Evolutionary conservation across 2,113 vertebrate species (phyloP).

Genomic region (Hemichromis elongatus): DNA sequence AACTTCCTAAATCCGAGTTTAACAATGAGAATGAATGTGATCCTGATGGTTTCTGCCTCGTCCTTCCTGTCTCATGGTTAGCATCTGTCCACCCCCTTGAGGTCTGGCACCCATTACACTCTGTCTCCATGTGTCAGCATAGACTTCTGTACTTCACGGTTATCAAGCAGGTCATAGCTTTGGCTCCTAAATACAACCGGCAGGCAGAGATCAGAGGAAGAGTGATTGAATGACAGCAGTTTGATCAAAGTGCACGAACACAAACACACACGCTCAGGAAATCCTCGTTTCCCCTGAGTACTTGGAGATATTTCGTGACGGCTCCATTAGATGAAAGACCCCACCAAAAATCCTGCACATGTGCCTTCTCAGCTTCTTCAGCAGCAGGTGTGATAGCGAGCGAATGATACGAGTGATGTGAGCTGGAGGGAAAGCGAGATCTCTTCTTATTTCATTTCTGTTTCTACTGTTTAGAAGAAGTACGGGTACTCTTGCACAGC

Average conservation of each 20-base stretch:
- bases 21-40: neutral
- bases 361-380: conserved; percentile 8
- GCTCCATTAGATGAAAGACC: conserved; percentile 37
- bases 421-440: neutral
- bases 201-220: conserved; percentile 42
- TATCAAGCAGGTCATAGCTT: conserved; percentile 36
- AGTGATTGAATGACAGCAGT: conserved; percentile 45
- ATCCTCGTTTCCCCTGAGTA: conserved; percentile 12
- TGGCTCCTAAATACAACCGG: conserved; percentile 19
- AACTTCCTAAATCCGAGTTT: neutral
- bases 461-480: neutral
- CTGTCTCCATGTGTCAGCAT: conserved; percentile 28
- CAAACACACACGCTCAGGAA: conserved; percentile 2
- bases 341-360: conserved; percentile 1
- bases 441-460: conserved; percentile 1
- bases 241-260: conserved; percentile 35
- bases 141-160: conserved; percentile 31
- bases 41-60: conserved; percentile 11
- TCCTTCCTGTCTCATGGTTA: conserved; percentile 39
- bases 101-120: conserved; percentile 48
- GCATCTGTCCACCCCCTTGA: conserved; percentile 46
- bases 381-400: neutral
- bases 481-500: conserved; percentile 4
- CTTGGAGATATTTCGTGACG: conserved; percentile 19
- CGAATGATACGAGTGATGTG: neutral